phyloP scores from a whole-genome alignment of 2,113 vertebrate species.

The Bothrops jararaca region DNA sequence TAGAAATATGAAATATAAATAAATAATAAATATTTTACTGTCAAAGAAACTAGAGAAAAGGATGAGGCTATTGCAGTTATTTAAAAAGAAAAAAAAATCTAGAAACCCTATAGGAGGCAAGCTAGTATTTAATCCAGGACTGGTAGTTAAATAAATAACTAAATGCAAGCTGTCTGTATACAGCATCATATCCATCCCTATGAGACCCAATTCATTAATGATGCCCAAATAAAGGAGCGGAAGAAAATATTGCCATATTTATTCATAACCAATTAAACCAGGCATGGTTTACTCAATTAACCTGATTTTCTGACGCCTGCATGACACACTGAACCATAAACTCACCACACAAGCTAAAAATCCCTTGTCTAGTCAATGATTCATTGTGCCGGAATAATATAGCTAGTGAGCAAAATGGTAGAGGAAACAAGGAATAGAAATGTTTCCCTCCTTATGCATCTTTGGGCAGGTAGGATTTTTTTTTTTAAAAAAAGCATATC shows the following conservation, averaged over 20 bases:
- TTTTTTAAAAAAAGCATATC: too few relatives aligned
- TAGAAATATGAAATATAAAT: background rate
- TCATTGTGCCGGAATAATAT: background rate
- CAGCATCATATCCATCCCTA: background rate
- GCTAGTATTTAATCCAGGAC: background rate
- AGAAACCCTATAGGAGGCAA: background rate
- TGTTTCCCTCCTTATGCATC: background rate
- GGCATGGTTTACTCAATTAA: background rate
- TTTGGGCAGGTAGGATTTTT: too few relatives aligned
- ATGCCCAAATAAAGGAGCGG: background rate
- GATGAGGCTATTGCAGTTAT: background rate
- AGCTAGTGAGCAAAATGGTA: background rate
- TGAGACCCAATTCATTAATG: background rate
- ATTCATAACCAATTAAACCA: background rate
- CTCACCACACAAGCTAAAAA: background rate
- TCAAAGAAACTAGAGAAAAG: background rate
- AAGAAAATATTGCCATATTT: background rate
- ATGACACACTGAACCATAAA: background rate
- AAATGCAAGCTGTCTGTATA: background rate
- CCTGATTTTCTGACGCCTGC: background rate
- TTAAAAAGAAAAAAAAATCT: background rate
- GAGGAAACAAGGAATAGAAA: background rate
- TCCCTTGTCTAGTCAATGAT: background rate
- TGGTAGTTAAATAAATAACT: background rate
- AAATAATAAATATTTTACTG: background rate